phyloP scores from a whole-genome alignment of 2,113 vertebrate species.

The Siniperca chuatsi region DNA sequence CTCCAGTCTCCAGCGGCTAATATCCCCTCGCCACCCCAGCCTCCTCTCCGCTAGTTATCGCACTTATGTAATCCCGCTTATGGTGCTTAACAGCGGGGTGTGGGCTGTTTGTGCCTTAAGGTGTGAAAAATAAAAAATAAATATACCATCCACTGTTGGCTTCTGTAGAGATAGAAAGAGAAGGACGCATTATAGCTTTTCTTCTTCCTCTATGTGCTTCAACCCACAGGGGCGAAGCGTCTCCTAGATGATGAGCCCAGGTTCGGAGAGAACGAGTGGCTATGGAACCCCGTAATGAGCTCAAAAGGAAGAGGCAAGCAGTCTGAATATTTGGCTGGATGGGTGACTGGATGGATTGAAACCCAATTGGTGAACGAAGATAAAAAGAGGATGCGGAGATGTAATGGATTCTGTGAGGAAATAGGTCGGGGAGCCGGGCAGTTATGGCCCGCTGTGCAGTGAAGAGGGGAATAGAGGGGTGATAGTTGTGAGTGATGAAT shows the following conservation, averaged over 20 bases:
- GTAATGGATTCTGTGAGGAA: constrained; percentile 71
- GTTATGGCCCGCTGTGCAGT: constrained; percentile 52
- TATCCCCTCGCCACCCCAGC: constrained; percentile 60
- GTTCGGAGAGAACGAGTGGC: constrained; percentile 25
- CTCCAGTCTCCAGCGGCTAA: constrained; percentile 68
- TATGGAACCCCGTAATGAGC: constrained; percentile 36
- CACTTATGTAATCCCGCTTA: constrained; percentile 73
- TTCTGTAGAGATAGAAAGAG: constrained; percentile 25
- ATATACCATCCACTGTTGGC: constrained; percentile 48
- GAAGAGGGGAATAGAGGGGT: constrained; percentile 37
- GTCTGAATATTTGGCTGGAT: constrained; percentile 65
- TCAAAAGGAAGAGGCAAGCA: constrained; percentile 39
- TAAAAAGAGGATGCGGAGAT: constrained; percentile 54
- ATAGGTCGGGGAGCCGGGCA: constrained; percentile 42
- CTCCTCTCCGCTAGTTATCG: constrained; percentile 64
- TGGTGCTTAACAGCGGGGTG: constrained; percentile 66
- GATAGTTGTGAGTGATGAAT: constrained; percentile 70
- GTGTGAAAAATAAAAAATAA: constrained; percentile 64
- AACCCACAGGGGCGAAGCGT: constrained; percentile 20
- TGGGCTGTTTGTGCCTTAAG: constrained; percentile 74
- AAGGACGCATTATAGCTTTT: constrained; percentile 43
- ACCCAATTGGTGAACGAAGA: constrained; percentile 57
- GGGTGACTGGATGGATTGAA: constrained; percentile 53
- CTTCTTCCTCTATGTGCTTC: constrained; percentile 17
- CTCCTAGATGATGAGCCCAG: constrained; percentile 40